Conservation (phyloP, 2,113 vertebrate species). For the Cebus imitator region DNA sequence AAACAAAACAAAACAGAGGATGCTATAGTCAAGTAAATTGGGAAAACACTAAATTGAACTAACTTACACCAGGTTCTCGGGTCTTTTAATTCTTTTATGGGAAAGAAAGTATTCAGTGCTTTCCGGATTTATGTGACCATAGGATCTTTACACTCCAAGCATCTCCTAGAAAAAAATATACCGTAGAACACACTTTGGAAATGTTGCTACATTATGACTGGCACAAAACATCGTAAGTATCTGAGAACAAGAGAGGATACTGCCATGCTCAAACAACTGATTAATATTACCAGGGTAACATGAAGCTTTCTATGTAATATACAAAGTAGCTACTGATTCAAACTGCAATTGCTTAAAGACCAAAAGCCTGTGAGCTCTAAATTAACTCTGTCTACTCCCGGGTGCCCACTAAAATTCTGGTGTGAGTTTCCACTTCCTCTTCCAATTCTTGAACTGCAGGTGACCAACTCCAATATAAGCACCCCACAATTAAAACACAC, state of each 20-base stretch:
- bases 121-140: neutral
- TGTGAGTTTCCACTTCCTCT: neutral
- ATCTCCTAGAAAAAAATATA: neutral
- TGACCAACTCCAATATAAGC: neutral
- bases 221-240: neutral
- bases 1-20: neutral
- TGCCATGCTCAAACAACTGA: neutral
- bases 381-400: neutral
- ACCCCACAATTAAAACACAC: neutral
- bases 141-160: neutral
- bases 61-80: neutral
- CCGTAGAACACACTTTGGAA: neutral
- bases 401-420: neutral
- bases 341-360: neutral
- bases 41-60: neutral
- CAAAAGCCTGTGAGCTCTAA: neutral
- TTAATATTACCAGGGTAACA: neutral
- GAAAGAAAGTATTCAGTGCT: neutral
- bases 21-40: neutral
- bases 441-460: neutral
- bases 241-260: neutral
- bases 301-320: neutral
- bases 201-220: neutral
- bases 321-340: neutral
- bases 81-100: neutral